Conservation (phyloP, 2,113 vertebrate genomes). For the Dasyprocta punctata region DNA sequence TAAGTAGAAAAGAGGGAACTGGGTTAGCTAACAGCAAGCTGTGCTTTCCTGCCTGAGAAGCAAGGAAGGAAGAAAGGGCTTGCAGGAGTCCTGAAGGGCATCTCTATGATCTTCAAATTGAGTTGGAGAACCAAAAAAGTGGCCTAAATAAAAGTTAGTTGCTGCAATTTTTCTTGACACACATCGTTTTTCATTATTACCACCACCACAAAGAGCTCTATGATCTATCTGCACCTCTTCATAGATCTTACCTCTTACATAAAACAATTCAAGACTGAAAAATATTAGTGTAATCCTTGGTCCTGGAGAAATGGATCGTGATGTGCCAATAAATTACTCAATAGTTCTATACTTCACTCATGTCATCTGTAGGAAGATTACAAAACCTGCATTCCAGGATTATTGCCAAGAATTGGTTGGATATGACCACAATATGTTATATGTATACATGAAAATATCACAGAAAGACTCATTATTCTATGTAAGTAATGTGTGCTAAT, state of each 20-base stretch:
- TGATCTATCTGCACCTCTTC: neutral
- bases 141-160: neutral
- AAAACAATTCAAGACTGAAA: neutral
- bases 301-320: neutral
- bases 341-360: neutral
- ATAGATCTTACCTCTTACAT: neutral
- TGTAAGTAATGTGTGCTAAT: neutral
- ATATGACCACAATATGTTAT: neutral
- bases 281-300: neutral
- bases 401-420: neutral
- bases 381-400: neutral
- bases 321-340: neutral
- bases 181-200: neutral
- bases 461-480: neutral
- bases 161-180: neutral
- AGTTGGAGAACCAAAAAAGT: neutral
- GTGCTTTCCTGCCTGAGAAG: neutral
- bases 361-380: neutral
- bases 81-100: neutral
- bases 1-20: neutral
- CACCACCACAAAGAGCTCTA: neutral
- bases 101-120: neutral
- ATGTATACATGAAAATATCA: neutral
- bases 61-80: neutral
- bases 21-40: neutral